A percentile compares a stretch with the other conserved stretches of the same genome.
Evolutionary conservation across 2,797 vertebrate species (phyloP).

Genomic region (Rhyacichthys aspro): DNA sequence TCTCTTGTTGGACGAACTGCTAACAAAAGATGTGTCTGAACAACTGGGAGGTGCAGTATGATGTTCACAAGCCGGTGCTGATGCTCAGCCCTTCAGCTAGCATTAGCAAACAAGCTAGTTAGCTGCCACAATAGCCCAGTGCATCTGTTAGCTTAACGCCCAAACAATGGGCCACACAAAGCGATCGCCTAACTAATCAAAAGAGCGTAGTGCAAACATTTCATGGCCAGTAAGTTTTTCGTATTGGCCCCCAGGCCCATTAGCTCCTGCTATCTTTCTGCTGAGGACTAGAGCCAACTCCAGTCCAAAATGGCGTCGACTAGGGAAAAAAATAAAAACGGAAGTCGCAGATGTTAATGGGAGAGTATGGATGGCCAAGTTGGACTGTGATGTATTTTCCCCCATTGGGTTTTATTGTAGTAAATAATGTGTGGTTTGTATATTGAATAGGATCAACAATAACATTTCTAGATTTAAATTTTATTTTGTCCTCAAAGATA

Average conservation of each 20-base stretch:
- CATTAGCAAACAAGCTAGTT: conserved; percentile 41
- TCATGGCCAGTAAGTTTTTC: neutral
- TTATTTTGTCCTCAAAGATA: neutral
- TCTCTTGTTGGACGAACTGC: conserved; percentile 22
- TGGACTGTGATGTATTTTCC: neutral
- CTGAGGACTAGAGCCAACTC: conserved; percentile 45
- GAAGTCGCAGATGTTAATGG: conserved; percentile 80
- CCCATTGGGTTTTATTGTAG: too few relatives aligned
- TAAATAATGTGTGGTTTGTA: neutral
- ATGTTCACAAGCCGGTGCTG: conserved; percentile 58
- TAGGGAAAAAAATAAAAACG: conserved; percentile 77
- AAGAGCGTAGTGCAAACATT: neutral
- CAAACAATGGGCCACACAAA: neutral
- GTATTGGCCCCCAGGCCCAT: conserved; percentile 16
- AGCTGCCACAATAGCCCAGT: conserved; percentile 36
- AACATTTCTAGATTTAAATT: neutral
- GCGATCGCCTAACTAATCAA: conserved; percentile 2
- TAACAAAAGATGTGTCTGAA: neutral
- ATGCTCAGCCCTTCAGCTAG: conserved; percentile 45
- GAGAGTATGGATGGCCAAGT: conserved; percentile 20
- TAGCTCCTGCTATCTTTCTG: conserved; percentile 34
- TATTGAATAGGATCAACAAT: neutral
- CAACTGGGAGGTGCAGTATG: conserved; percentile 14
- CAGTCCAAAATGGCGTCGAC: conserved; percentile 93
- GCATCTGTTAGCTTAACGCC: conserved; percentile 7